These are phyloP conservation scores for Idaea dimidiata DNA, from an alignment of 2,888 invertebrate species.

Conservation along the genomic window DNA sequence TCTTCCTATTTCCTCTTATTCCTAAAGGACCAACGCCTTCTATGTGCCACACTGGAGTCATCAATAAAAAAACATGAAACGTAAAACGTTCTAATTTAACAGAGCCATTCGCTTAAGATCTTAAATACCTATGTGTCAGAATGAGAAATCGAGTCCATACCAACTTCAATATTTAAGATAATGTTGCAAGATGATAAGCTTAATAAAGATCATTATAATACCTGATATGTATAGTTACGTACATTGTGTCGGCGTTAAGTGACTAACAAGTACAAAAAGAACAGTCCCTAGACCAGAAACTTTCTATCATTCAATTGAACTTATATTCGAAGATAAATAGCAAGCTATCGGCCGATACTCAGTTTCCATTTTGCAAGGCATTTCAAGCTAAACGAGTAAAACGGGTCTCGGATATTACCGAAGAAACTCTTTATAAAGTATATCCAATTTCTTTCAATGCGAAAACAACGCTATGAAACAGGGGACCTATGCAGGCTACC, in stretches of 20 bases:
- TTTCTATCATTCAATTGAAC: slow-evolving; percentile 8
- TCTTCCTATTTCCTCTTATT: no score
- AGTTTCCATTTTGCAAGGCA: neutral
- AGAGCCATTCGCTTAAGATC: no score
- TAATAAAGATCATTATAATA: neutral
- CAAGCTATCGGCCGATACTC: neutral
- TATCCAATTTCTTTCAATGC: slow-evolving; percentile 62
- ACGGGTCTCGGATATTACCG: slow-evolving; percentile 54
- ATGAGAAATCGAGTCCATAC: no score
- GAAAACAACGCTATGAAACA: slow-evolving; percentile 52
- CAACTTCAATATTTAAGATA: neutral
- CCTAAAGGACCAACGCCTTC: no score
- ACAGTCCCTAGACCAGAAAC: no score
- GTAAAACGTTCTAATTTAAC: no score
- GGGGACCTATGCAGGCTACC: slow-evolving; percentile 52
- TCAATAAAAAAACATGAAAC: no score
- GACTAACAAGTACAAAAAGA: no score
- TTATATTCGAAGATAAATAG: neutral
- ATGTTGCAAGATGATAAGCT: slow-evolving; percentile 2
- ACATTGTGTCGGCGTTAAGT: no score
- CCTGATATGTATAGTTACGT: no score
- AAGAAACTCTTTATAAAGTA: slow-evolving; percentile 53
- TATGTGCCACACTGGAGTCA: no score
- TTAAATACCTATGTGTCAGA: no score
- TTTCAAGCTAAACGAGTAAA: slow-evolving; percentile 54